These are phyloP conservation scores for Actinostola sp. DNA, from an alignment of 92 coral and sea anemone species.

Conservation along the genomic window DNA sequence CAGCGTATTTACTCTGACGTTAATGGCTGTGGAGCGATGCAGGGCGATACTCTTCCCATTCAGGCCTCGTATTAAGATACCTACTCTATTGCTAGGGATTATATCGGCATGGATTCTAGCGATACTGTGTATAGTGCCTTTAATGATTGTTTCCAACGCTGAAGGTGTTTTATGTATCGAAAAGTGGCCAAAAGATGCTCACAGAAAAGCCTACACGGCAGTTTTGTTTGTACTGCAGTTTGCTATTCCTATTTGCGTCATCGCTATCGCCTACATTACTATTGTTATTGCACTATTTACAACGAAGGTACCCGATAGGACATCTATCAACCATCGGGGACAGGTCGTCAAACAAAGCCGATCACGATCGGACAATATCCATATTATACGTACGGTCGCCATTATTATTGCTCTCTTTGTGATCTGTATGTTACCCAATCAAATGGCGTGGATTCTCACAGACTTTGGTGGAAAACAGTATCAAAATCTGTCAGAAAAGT, in stretches of 20 bases:
- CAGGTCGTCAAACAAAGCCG: conserved; percentile 56
- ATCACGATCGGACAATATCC: conserved; percentile 65
- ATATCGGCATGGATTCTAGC: conserved; percentile 57
- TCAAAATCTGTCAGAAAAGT: conserved; percentile 63
- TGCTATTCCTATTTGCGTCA: conserved; percentile 72
- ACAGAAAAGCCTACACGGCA: conserved; percentile 74
- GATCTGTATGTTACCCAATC: conserved; percentile 85
- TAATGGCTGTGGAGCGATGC: conserved; percentile 81
- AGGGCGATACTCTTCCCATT: conserved; percentile 76
- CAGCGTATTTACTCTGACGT: conserved; percentile 67
- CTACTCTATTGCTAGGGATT: conserved; percentile 48
- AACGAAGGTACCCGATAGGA: conserved; percentile 61
- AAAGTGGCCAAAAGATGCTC: conserved; percentile 62
- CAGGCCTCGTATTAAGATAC: conserved; percentile 61
- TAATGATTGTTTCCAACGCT: conserved; percentile 62
- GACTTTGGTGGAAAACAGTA: conserved; percentile 82
- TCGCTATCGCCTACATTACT: conserved; percentile 72
- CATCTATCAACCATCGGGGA: conserved; percentile 68
- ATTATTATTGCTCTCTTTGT: conserved; percentile 80
- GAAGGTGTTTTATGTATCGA: conserved; percentile 59
- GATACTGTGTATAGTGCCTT: conserved; percentile 56
- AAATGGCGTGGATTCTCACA: conserved; percentile 88
- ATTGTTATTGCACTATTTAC: conserved; percentile 60
- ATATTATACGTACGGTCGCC: conserved; percentile 81
- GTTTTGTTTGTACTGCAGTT: conserved; percentile 79